Conservation (phyloP, 2,113 vertebrate genomes). For the Zosterops pallidus region DNA sequence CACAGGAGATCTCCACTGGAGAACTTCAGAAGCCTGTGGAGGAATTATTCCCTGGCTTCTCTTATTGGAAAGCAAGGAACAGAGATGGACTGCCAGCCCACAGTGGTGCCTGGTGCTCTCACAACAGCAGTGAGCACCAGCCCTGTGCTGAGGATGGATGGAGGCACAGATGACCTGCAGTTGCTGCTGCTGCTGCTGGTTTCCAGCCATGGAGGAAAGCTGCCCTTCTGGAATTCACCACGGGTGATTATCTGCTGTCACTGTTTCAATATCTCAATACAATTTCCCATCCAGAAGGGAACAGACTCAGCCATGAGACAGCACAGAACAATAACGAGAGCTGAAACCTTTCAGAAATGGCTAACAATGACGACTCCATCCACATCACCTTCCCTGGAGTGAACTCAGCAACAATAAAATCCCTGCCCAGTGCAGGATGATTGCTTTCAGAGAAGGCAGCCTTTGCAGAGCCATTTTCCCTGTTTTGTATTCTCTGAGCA, state of each 20-base stretch:
- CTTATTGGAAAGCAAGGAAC: neutral
- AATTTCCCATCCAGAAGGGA: constrained; percentile 36
- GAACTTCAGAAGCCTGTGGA: constrained; percentile 16
- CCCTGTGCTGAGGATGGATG: neutral
- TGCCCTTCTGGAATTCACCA: constrained; percentile 37
- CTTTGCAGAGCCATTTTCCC: constrained; percentile 61
- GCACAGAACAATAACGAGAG: constrained; percentile 59
- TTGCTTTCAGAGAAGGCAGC: constrained; percentile 60
- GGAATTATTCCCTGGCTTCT: constrained; percentile 17
- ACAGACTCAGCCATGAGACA: constrained; percentile 28
- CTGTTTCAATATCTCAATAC: constrained; percentile 69
- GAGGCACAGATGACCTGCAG: constrained; percentile 16
- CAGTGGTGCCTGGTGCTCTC: neutral
- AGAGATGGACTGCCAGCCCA: constrained; percentile 1
- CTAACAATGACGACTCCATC: constrained; percentile 62
- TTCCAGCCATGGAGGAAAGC: constrained; percentile 3
- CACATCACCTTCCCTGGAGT: constrained; percentile 42
- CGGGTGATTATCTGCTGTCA: constrained; percentile 65
- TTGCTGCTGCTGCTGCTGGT: constrained; percentile 17
- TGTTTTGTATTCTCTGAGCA: constrained; percentile 47
- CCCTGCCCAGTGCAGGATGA: constrained; percentile 13
- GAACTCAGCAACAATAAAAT: constrained; percentile 61
- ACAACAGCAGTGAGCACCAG: neutral
- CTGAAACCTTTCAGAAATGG: constrained; percentile 46
- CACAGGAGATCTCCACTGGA: neutral